Percentiles rank a stretch among this genome's conserved stretches.
These are phyloP conservation scores for Tapirus terrestris DNA, from an alignment of 2,113 vertebrate species.

Conservation along the genomic window DNA sequence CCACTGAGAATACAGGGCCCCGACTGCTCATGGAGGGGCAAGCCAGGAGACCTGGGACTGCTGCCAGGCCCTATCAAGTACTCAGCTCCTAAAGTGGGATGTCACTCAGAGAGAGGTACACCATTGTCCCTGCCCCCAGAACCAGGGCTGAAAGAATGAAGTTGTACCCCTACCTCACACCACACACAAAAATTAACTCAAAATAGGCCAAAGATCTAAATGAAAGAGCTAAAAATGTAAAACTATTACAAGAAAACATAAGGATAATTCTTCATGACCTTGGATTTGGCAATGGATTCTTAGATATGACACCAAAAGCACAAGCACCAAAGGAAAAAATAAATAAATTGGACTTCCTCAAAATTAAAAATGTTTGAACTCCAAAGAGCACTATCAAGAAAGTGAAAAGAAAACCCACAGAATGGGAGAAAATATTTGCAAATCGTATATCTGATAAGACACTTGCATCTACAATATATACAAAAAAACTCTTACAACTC, in stretches of 20 bases:
- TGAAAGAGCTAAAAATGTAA: slow-evolving; percentile 3
- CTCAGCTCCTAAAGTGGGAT: not conserved
- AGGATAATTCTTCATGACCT: not conserved
- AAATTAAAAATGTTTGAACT: not conserved
- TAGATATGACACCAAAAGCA: slow-evolving; percentile 15
- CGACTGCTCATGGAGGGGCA: not conserved
- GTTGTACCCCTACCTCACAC: not conserved
- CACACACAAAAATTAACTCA: not conserved
- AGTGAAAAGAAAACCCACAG: not conserved
- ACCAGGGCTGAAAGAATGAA: not conserved
- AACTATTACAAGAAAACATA: not conserved
- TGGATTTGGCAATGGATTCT: not conserved
- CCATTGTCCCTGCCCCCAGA: not conserved
- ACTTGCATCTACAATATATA: not conserved
- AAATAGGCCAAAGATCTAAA: not conserved
- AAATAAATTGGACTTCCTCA: not conserved
- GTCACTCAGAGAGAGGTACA: not conserved
- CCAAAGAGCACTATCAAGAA: not conserved
- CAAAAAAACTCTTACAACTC: not conserved
- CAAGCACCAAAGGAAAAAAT: not conserved
- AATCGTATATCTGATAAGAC: not conserved
- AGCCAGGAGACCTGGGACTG: not conserved
- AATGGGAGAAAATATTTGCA: slow-evolving; percentile 11
- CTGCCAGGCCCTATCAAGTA: not conserved
- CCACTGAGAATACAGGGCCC: not conserved